Evolutionary conservation across 2,888 invertebrate species (phyloP), one percentile per base, ranked within the genome.

Genomic region (Tetropium fuscum): DNA sequence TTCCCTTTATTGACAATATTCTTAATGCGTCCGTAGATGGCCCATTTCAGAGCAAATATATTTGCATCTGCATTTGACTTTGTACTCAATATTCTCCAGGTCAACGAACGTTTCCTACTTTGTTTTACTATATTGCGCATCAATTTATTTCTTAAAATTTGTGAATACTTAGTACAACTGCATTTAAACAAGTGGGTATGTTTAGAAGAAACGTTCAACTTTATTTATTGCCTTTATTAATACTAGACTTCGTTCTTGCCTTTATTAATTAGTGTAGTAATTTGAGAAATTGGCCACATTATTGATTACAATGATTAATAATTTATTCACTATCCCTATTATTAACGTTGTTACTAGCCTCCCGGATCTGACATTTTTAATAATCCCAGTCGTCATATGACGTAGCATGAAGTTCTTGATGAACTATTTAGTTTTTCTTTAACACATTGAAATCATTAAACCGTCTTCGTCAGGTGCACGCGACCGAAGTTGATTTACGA

Each of bases 1-100:
- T 53, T 47, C 36, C 54, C 49, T 58, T 58, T 54, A 60, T 63
- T 56, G 64, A 51, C 64, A 61, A 64, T 67, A 67, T 67, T 59
- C 66, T 45, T 64, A 64, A 63, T 62, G 64, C 60, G 57, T 40
- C 61, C 65, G 57, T 64, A 64, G 60, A 66, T 63, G 62, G 64
- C 60, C 64, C 58, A 64, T 69, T 66, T 58, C 59, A 38, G 53
- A 60, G 45, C 55, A 49, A 51, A 47, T 59, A 63, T 62, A 66
- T 44, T 13, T 66, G 68, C 69, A 65, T 61, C 61, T 57, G 56
- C 53, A 66, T 59, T 56, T 55, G 49, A 56, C 60, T 45, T 34
- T 19, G 25, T 41, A n/a, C 25, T 27, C 19, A 7, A 13, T 43
- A 43, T 44, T 18, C n/a, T n/a, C n/a, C 15, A 25, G 10, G 19